These are phyloP conservation scores for Monoplex corrugatus DNA, from an alignment of 2,888 invertebrate species.

Conservation along the genomic window DNA sequence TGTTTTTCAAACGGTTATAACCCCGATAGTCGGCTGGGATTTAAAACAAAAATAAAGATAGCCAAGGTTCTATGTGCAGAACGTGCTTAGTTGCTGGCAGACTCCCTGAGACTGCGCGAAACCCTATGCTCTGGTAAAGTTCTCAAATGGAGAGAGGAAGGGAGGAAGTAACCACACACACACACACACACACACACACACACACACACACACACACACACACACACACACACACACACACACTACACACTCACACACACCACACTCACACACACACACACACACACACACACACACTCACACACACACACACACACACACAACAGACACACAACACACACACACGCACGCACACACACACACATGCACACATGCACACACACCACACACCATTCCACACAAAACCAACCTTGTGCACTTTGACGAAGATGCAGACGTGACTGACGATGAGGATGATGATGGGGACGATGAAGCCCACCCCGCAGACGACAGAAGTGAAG, in stretches of 20 bases:
- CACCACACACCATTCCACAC: neutral
- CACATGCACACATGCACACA: neutral
- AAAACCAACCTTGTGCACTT: constrained; percentile 39
- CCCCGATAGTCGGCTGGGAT: no score
- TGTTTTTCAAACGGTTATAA: no score
- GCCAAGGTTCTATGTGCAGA: no score
- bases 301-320: neutral
- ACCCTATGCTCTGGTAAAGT: no score
- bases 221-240: constrained; percentile 1
- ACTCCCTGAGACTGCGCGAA: no score
- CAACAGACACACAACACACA: constrained; percentile 30
- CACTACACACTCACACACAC: no score
- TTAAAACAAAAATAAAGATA: no score
- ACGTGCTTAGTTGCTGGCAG: no score
- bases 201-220: neutral
- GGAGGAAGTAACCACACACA: no score
- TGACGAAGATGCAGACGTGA: constrained; percentile 66
- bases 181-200: constrained; percentile 5
- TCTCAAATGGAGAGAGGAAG: no score
- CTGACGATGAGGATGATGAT: constrained; percentile 62
- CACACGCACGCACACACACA: neutral
- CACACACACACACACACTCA: neutral
- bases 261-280: neutral
- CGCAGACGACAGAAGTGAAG: constrained; percentile 57
- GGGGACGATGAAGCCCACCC: constrained; percentile 64